A percentile compares a stretch with the other conserved stretches of the same genome.
These are phyloP conservation scores for Diplazon laetatorius DNA, from an alignment of 2,888 invertebrate genomes.

Conservation along the genomic window DNA sequence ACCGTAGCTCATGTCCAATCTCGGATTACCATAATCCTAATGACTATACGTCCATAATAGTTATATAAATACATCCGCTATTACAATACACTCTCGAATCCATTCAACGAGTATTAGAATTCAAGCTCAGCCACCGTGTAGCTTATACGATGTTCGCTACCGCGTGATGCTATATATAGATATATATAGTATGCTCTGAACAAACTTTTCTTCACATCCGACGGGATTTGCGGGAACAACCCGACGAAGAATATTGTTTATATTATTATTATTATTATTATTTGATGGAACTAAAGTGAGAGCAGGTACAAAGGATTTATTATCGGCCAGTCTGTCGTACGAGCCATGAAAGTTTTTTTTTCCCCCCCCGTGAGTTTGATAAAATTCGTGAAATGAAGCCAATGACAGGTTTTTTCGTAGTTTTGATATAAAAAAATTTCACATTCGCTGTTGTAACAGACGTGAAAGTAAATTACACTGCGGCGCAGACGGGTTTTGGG, in stretches of 20 bases:
- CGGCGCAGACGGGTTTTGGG: not conserved
- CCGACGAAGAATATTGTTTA: not conserved
- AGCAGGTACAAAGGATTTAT: not conserved
- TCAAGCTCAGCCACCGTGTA: not conserved
- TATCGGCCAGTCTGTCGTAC: not conserved
- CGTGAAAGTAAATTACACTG: not conserved
- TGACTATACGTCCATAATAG: slow-evolving; percentile 32
- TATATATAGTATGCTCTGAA: not conserved
- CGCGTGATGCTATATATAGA: not conserved
- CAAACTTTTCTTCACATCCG: slow-evolving; percentile 7
- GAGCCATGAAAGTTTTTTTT: not conserved
- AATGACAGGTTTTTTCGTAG: not conserved
- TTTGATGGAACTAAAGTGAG: not conserved
- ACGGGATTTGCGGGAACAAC: not conserved
- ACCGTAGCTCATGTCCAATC: slow-evolving; percentile 6
- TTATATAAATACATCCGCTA: slow-evolving; percentile 15
- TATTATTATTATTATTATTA: not conserved
- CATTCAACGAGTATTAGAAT: slow-evolving; percentile 42
- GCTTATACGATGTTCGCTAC: not conserved
- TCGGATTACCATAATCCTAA: slow-evolving; percentile 43
- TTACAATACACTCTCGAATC: slow-evolving; percentile 35
- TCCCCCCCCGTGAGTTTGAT: not conserved
- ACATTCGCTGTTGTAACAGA: not conserved
- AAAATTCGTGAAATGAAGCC: slow-evolving; percentile 7
- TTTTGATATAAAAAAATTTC: not conserved